Evolutionary conservation across 2,113 vertebrate species (phyloP).

Genomic region (Tricholaema leucomelas): DNA sequence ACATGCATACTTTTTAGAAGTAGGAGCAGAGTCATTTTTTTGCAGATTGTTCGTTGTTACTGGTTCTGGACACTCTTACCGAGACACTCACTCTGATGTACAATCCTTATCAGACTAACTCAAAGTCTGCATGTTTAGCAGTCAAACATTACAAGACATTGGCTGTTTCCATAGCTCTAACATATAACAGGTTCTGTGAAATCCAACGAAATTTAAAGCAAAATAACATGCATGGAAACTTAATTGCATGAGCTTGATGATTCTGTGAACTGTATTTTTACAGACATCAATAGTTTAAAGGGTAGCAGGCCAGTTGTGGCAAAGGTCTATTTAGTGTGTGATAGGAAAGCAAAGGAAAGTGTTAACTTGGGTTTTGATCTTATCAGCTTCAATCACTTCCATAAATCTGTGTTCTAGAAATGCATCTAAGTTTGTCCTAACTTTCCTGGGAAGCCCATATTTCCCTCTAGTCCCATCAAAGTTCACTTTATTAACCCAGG

Average conservation of each 20-base stretch:
- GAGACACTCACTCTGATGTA: background rate
- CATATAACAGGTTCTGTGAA: background rate
- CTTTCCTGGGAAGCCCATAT: slow-evolving; percentile 75
- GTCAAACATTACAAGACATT: background rate
- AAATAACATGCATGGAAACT: background rate
- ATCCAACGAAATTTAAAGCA: slow-evolving; percentile 9
- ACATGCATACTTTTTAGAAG: background rate
- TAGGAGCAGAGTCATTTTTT: background rate
- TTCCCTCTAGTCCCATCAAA: slow-evolving; percentile 76
- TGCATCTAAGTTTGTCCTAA: slow-evolving; percentile 71
- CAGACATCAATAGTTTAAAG: slow-evolving; percentile 26
- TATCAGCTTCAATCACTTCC: slow-evolving; percentile 73
- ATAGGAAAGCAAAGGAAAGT: slow-evolving; percentile 60
- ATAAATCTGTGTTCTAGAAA: slow-evolving; percentile 73
- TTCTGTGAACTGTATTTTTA: slow-evolving; percentile 35
- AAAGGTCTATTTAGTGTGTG: slow-evolving; percentile 46
- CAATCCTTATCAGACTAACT: background rate
- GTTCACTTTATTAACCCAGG: slow-evolving; percentile 76
- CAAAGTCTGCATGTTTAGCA: background rate
- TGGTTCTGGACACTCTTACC: background rate
- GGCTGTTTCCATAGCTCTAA: background rate
- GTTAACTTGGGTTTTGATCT: slow-evolving; percentile 71
- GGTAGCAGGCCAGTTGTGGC: slow-evolving; percentile 35
- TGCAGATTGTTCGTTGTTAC: background rate
- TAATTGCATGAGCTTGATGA: slow-evolving; percentile 2